A percentile compares a stretch with the other conserved stretches of the same genome.
Conservation (phyloP, 2,797 vertebrate species). For the Nothura maculosa region DNA sequence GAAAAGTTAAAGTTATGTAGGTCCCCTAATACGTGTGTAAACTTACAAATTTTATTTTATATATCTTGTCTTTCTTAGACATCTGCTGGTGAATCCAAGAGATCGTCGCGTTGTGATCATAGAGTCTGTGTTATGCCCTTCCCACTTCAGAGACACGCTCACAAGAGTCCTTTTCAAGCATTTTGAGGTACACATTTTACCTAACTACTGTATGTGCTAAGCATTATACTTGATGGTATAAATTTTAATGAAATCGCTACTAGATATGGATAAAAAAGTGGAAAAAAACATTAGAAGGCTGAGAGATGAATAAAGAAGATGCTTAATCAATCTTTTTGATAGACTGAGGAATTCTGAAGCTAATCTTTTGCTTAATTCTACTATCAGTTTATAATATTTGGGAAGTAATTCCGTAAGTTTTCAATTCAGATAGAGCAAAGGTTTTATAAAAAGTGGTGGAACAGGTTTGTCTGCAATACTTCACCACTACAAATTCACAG, state of each 20-base stretch:
- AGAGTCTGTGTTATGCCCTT: constrained; percentile 96
- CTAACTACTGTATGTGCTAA: not conserved
- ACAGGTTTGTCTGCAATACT: not conserved
- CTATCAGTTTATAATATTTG: not conserved
- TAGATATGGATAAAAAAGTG: not conserved
- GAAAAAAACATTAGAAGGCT: not conserved
- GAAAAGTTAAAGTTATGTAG: not conserved
- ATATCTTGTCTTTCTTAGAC: constrained; percentile 76
- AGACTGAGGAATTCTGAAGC: not conserved
- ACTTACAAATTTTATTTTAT: not conserved
- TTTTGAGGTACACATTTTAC: constrained; percentile 90
- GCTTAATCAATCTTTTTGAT: not conserved
- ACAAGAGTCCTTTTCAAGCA: constrained; percentile 98
- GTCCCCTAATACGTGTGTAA: fast-evolving
- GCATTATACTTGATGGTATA: not conserved
- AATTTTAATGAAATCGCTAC: not conserved
- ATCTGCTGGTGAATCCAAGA: constrained; percentile 96
- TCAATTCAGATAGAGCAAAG: not conserved
- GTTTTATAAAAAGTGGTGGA: not conserved
- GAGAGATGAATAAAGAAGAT: not conserved
- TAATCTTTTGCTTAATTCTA: not conserved
- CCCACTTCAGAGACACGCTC: constrained; percentile 97
- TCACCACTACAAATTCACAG: not conserved
- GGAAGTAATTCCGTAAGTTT: not conserved
- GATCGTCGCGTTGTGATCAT: constrained; percentile 97